These are phyloP conservation scores for Hypomecis atomaria DNA, from an alignment of 2,888 invertebrate genomes.

Conservation along the genomic window DNA sequence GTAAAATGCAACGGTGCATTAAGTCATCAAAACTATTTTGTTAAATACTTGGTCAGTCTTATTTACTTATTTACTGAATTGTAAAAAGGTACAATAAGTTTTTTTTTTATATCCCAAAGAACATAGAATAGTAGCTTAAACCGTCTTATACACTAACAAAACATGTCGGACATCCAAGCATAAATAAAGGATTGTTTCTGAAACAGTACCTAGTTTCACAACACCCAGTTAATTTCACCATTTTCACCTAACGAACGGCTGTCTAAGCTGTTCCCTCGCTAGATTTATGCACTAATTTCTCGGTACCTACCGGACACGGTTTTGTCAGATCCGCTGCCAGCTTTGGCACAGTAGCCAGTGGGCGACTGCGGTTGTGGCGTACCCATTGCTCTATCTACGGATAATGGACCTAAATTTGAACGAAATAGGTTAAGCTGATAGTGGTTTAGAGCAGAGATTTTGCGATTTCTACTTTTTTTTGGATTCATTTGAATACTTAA, in stretches of 20 bases:
- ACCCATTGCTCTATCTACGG: neutral
- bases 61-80: no score
- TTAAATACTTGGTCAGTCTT: no score
- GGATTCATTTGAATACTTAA: no score
- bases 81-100: no score
- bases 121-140: no score
- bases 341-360: slow-evolving; percentile 60
- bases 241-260: slow-evolving; percentile 46
- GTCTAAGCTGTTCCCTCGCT: slow-evolving; percentile 52
- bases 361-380: slow-evolving; percentile 46
- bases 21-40: no score
- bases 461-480: no score
- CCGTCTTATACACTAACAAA: neutral
- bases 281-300: slow-evolving; percentile 70
- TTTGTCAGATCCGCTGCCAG: slow-evolving; percentile 60
- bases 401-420: slow-evolving; percentile 1
- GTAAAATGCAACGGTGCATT: no score
- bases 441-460: no score
- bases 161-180: neutral
- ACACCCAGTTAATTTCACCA: slow-evolving; percentile 37
- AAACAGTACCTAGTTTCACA: slow-evolving; percentile 11
- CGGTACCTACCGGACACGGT: slow-evolving; percentile 51
- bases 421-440: neutral
- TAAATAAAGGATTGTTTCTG: slow-evolving; percentile 1
- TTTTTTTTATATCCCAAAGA: no score